Evolutionary conservation across 2,888 invertebrate genomes (phyloP).

Genomic region (Oeneis ivallda): DNA sequence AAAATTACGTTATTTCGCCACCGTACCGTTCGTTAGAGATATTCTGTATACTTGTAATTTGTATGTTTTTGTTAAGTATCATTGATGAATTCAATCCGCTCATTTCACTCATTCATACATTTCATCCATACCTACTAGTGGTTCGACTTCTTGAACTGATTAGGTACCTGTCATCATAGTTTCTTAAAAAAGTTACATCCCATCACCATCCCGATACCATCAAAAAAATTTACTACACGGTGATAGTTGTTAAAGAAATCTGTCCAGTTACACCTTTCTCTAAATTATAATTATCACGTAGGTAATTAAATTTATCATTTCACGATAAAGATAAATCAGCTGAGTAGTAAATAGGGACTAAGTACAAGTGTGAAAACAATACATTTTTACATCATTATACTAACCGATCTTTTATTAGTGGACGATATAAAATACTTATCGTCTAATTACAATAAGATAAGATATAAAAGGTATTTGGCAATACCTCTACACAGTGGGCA

Average conservation of each 20-base stretch:
- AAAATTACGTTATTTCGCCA: too few relatives aligned
- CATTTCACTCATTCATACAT: too few relatives aligned
- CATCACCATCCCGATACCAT: neutral
- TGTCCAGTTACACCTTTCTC: conserved; percentile 7
- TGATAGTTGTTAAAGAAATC: conserved; percentile 1
- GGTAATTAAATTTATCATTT: conserved; percentile 22
- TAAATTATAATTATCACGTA: conserved; percentile 21
- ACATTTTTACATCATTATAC: conserved; percentile 15
- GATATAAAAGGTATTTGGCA: conserved; percentile 27
- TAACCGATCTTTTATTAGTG: neutral
- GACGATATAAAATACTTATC: conserved; percentile 25
- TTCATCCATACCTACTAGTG: too few relatives aligned
- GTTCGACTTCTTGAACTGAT: neutral
- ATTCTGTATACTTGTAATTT: too few relatives aligned
- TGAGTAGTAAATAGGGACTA: neutral
- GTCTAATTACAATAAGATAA: conserved; percentile 31
- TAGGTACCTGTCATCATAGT: conserved; percentile 2
- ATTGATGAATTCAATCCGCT: too few relatives aligned
- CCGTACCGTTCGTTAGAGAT: too few relatives aligned
- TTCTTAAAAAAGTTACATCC: neutral
- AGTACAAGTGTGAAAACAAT: conserved; percentile 20
- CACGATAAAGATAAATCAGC: conserved; percentile 10
- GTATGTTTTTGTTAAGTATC: too few relatives aligned
- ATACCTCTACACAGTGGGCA: conserved; percentile 8
- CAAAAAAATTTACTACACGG: conserved; percentile 2